Evolutionary conservation across 1,140 invertebrate species (phyloP).

Genomic region (Drosophila athabasca): DNA sequence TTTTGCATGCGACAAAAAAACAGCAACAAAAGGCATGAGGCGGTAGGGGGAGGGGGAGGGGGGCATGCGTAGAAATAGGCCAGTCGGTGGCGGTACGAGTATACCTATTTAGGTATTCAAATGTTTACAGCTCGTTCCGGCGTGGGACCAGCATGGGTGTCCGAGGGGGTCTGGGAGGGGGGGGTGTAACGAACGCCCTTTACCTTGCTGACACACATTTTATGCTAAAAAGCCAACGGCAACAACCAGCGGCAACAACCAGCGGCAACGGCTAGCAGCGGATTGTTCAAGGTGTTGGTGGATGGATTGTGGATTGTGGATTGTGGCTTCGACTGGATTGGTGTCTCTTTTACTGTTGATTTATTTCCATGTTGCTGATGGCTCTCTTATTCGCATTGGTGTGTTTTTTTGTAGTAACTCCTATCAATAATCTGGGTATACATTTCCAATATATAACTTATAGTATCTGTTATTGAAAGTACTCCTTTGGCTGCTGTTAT

Average conservation of each 20-base stretch:
- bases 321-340: not conserved
- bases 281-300: slow-evolving; percentile 32
- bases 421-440: too few relatives aligned
- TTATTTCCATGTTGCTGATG: not conserved
- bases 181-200: slow-evolving; percentile 64
- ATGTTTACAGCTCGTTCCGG: slow-evolving; percentile 64
- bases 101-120: slow-evolving; percentile 74
- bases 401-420: not conserved
- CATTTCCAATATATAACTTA: too few relatives aligned
- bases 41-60: too few relatives aligned
- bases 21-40: slow-evolving; percentile 27
- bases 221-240: slow-evolving; percentile 69
- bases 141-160: slow-evolving; percentile 32
- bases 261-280: not conserved
- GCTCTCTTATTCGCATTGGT: slow-evolving; percentile 24
- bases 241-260: slow-evolving; percentile 1
- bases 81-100: slow-evolving; percentile 16
- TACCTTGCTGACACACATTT: slow-evolving; percentile 81
- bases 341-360: slow-evolving; percentile 15
- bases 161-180: not conserved
- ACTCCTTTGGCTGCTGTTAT: too few relatives aligned
- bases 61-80: slow-evolving; percentile 36
- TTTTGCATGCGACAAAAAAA: slow-evolving; percentile 60
- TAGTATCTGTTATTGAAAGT: too few relatives aligned
- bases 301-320: slow-evolving; percentile 2